Evolutionary conservation across 2,888 invertebrate genomes (phyloP), one percentile per base, ranked within the genome.

Genomic region (Orchestes rusci): DNA sequence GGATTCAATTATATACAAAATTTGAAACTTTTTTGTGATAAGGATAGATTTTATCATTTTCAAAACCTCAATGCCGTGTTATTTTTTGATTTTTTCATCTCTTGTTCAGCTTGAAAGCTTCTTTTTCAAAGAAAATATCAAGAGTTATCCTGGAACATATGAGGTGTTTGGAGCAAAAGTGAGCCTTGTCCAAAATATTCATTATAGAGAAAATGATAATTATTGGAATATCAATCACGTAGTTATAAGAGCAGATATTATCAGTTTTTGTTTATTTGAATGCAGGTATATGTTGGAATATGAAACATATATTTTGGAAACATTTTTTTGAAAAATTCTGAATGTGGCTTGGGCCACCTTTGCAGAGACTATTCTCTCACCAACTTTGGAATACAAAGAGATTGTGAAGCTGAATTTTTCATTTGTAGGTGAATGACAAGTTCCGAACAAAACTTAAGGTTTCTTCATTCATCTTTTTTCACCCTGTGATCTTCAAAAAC

Each of bases 401-500:
- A 23, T 23, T 23, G 5, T 23, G 5, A 23, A 23, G 23, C 23
- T 7, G 10, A 23, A 23, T 23, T 7, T 7, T 23, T 23, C 10
- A 23, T 23, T 23, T 23, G 5, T 23, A 10, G 23, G 10, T 23
- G 10, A 23, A 23, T 23, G 23, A 23, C 23, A 23, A 23, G 10
- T 10, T 10, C 23, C 5, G 10, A 23, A 23, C 23, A 5, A 7
- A 23, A 23, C 10, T 23, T 23, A 10, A 23, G 10, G 23, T 23
- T 5, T 23, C 10, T 23, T 23, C 10, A 23, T 10, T 23, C 23
- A 23, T 23, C 10, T 23, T 23, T 10, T 23, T 23, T 10, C 23
- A 23, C 23, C 23, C 23, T 23, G 23, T 23, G 23, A 23, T 23
- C 23, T 23, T 23, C 23, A 23, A 23, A 23, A 23, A 23, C 23